These are phyloP conservation scores for Paracanthobrama guichenoti DNA, from an alignment of 2,113 vertebrate genomes.

Conservation along the genomic window DNA sequence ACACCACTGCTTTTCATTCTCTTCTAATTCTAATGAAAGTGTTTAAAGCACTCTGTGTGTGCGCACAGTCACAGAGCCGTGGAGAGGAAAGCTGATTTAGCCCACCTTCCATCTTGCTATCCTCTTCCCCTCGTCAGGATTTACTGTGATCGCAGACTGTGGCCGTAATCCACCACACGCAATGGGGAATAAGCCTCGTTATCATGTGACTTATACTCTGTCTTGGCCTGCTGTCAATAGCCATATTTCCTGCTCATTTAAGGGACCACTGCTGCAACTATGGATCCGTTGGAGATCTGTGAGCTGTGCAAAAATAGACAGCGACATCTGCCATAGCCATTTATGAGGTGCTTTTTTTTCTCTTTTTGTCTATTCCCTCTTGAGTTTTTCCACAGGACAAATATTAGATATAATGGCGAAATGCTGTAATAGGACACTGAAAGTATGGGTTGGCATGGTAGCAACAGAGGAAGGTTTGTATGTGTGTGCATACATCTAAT, in stretches of 20 bases:
- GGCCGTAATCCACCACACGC: conserved; percentile 40
- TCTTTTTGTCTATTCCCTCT: conserved; percentile 18
- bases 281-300: conserved; percentile 38
- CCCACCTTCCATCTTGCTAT: conserved; percentile 34
- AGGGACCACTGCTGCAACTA: conserved; percentile 4
- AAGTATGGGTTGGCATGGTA: too few relatives aligned
- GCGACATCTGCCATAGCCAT: background rate
- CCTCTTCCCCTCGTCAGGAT: conserved; percentile 41
- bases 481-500: too few relatives aligned
- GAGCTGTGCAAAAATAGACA: conserved; percentile 37
- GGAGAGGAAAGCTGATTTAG: conserved; percentile 51
- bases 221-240: conserved; percentile 43
- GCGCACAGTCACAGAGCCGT: background rate
- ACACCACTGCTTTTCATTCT: conserved; percentile 28
- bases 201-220: conserved; percentile 40
- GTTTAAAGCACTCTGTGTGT: conserved; percentile 14
- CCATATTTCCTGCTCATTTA: conserved; percentile 47
- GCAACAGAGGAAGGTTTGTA: too few relatives aligned
- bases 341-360: background rate
- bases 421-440: too few relatives aligned
- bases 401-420: background rate
- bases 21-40: conserved; percentile 49
- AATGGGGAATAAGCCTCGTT: conserved; percentile 50
- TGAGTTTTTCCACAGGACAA: background rate
- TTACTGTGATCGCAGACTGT: conserved; percentile 49